Conservation (phyloP, 64 coral and sea anemone genomes). For the Montipora sp. region DNA sequence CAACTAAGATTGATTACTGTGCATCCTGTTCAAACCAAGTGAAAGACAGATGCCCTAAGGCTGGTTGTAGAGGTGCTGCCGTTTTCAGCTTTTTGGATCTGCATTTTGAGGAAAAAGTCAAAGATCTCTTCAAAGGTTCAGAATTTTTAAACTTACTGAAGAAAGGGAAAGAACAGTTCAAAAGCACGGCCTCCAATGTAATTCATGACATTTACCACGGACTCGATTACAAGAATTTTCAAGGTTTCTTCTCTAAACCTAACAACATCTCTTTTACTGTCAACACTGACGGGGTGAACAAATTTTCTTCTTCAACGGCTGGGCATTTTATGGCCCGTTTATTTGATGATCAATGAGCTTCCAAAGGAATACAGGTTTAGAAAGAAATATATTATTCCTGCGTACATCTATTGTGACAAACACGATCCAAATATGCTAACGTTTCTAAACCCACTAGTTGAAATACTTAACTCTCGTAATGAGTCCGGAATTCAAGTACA, state of each 20-base stretch:
- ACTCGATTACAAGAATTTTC: conserved; percentile 62
- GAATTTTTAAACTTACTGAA: conserved; percentile 19
- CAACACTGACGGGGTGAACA: too few species aligned
- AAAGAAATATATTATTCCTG: conserved; percentile 22
- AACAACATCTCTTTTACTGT: too few species aligned
- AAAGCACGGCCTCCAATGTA: background rate
- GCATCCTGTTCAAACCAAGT: conserved; percentile 49
- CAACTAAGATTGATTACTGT: conserved; percentile 45
- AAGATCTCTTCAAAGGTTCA: conserved; percentile 9
- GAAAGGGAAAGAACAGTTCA: conserved; percentile 60
- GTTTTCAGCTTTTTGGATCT: conserved; percentile 46
- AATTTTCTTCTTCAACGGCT: too few species aligned
- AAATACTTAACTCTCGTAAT: conserved; percentile 33
- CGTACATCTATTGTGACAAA: conserved; percentile 16
- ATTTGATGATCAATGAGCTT: conserved; percentile 24
- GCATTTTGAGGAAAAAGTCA: background rate
- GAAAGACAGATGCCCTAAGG: conserved; percentile 28
- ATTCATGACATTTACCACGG: conserved; percentile 65
- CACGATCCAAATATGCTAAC: background rate
- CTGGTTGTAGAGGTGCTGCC: background rate
- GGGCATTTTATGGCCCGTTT: background rate
- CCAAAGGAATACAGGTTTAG: background rate
- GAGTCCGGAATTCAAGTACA: background rate
- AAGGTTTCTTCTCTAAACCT: too few species aligned
- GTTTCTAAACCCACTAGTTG: conserved; percentile 3